A percentile compares a stretch with the other conserved stretches of the same genome.
These are phyloP conservation scores for Phrynocephalus forsythii DNA, from an alignment of 2,797 vertebrate species.

Conservation along the genomic window DNA sequence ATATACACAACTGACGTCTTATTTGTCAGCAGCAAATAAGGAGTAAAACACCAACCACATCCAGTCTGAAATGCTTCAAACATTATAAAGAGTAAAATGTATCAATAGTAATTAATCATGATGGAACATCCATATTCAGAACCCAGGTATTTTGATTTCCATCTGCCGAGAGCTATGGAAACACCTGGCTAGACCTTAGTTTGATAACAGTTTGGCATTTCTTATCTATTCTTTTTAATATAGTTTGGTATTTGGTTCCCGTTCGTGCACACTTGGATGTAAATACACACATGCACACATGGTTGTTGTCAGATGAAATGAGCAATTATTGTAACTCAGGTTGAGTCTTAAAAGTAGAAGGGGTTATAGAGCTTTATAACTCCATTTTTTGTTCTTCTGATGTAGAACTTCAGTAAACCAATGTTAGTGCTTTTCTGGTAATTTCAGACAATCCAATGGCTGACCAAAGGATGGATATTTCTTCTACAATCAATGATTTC, in stretches of 20 bases:
- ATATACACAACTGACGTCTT: too few relatives aligned
- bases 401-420: not conserved
- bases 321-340: not conserved
- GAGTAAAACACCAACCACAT: too few relatives aligned
- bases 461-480: slow-evolving; percentile 99
- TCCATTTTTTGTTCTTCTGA: not conserved
- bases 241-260: not conserved
- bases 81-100: not conserved
- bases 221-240: not conserved
- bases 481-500: slow-evolving; percentile 98
- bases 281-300: not conserved
- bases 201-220: not conserved
- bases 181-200: not conserved
- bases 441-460: slow-evolving; percentile 93
- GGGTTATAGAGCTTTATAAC: not conserved
- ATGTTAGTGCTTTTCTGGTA: not conserved
- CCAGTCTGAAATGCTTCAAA: too few relatives aligned
- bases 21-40: too few relatives aligned
- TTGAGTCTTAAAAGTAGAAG: not conserved
- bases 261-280: not conserved
- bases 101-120: not conserved
- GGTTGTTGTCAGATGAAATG: not conserved
- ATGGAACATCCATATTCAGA: not conserved
- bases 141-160: not conserved
- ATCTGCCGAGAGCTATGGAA: not conserved